Evolutionary conservation across 2,888 invertebrate genomes (phyloP).

Genomic region (Scaptomyza cyrtandrae): DNA sequence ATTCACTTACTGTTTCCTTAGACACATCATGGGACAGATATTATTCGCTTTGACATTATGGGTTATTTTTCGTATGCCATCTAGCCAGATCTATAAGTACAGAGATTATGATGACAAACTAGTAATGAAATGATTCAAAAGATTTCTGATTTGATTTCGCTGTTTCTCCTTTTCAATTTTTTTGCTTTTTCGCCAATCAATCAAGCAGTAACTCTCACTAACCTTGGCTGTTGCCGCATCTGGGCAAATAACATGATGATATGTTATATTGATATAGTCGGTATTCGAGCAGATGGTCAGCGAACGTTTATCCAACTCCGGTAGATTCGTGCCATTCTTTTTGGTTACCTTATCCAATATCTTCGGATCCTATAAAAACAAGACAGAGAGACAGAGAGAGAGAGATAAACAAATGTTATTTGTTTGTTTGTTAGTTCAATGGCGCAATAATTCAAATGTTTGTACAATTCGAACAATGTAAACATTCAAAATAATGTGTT

Average conservation of each 20-base stretch:
- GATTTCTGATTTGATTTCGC: background rate
- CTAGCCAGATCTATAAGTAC: constrained; percentile 95
- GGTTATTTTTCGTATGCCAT: constrained; percentile 96
- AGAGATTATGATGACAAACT: constrained; percentile 40
- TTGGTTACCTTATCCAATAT: constrained; percentile 90
- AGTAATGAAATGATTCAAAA: constrained; percentile 29
- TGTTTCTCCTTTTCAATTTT: too few species aligned
- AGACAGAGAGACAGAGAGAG: too few species aligned
- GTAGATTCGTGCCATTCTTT: constrained; percentile 90
- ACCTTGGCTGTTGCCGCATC: constrained; percentile 97
- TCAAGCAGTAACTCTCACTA: constrained; percentile 65
- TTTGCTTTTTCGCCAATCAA: too few species aligned
- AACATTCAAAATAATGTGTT: background rate
- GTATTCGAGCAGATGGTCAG: constrained; percentile 98
- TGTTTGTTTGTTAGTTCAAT: constrained; percentile 10
- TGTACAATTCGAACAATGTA: background rate
- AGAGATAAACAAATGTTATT: background rate
- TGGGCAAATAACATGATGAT: constrained; percentile 98
- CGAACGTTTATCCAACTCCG: constrained; percentile 94
- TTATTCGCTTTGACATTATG: constrained; percentile 99
- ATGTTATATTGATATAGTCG: constrained; percentile 99
- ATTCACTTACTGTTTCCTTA: constrained; percentile 98
- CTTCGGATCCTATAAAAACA: constrained; percentile 89
- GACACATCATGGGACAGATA: constrained; percentile 98
- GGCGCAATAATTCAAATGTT: background rate